Evolutionary conservation across 2,113 vertebrate species (phyloP), one percentile per base, ranked within the genome.

Genomic region (Eubucco bourcierii): DNA sequence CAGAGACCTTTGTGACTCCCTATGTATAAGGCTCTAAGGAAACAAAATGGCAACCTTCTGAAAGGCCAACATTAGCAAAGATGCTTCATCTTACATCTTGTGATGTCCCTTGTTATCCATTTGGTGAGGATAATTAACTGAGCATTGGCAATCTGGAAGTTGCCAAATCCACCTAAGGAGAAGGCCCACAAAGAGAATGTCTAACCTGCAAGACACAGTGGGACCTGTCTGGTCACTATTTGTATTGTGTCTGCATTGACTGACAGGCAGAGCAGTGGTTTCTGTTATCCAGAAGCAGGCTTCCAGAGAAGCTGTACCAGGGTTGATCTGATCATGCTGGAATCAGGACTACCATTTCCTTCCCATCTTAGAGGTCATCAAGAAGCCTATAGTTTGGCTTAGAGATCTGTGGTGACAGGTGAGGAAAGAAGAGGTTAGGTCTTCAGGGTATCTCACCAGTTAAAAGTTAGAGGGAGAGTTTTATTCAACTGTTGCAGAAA

Each of bases 341-440:
- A 6, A 15, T 19, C 17, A 84, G 58, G 81, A 78, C 9, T 1
- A 1, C 13, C 4, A 0, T 53, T 81, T 72, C 4, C 55, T 66
- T 70, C 50, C 21, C 2, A 0, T 55, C n/a, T 23, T 76, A 0
- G 0, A 70, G 82, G 21, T 50, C 77, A 29, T 33, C 0, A 0
- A 39, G 29, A 73, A 87, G 19, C 24, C 4, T 24, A 10, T 44
- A 4, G 16, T 39, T 91, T 4, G 9, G 3, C 70, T 70, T 74
- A 71, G 73, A 21, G 19, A 19, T 61, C 25, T 90, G 47, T 21
- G 28, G 10, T 64, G 31, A 12, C 10, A 18, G n/a, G 17, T 82
- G 44, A 88, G 23, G 29, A 64, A 64, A 29, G 5, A 25, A 28
- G 37, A 64, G 8, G 7, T 47, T 80, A 33, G 28, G 12, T 67